Evolutionary conservation across 1,140 invertebrate species (phyloP).

Genomic region (Drosophila bifasciata): DNA sequence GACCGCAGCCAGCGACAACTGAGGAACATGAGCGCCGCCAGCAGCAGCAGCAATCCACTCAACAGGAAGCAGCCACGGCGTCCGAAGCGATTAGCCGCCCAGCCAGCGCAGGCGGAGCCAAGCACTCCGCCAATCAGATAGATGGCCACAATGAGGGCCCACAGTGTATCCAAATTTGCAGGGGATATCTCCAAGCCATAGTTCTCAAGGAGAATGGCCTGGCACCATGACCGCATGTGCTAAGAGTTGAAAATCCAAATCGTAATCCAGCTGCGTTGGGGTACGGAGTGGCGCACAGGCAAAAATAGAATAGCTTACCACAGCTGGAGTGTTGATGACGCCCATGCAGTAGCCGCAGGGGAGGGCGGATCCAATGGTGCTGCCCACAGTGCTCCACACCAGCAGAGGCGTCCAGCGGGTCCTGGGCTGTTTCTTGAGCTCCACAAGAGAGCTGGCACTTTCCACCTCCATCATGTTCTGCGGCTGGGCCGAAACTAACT

Average conservation of each 20-base stretch:
- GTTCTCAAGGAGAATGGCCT: slow-evolving; percentile 86
- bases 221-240: slow-evolving; percentile 90
- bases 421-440: slow-evolving; percentile 3
- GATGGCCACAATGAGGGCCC: slow-evolving; percentile 91
- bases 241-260: slow-evolving; percentile 65
- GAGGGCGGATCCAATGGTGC: slow-evolving; percentile 91
- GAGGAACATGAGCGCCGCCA: slow-evolving; percentile 86
- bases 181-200: slow-evolving; percentile 85
- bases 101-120: slow-evolving; percentile 89
- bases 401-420: slow-evolving; percentile 48
- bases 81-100: slow-evolving; percentile 89
- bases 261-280: not conserved
- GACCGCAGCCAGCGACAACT: slow-evolving; percentile 86
- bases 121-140: slow-evolving; percentile 91
- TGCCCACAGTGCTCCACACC: slow-evolving; percentile 76
- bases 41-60: slow-evolving; percentile 48
- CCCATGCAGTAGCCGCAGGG: slow-evolving; percentile 95
- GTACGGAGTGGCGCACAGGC: too few species aligned
- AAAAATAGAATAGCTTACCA: slow-evolving; percentile 12
- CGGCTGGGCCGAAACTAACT: not conserved
- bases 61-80: slow-evolving; percentile 62
- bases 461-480: slow-evolving; percentile 5
- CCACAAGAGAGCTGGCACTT: slow-evolving; percentile 18
- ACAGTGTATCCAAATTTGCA: slow-evolving; percentile 87
- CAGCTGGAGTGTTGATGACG: slow-evolving; percentile 90